Conservation (phyloP, 2,797 vertebrate genomes). For the Phrynocephalus guinanensis region DNA sequence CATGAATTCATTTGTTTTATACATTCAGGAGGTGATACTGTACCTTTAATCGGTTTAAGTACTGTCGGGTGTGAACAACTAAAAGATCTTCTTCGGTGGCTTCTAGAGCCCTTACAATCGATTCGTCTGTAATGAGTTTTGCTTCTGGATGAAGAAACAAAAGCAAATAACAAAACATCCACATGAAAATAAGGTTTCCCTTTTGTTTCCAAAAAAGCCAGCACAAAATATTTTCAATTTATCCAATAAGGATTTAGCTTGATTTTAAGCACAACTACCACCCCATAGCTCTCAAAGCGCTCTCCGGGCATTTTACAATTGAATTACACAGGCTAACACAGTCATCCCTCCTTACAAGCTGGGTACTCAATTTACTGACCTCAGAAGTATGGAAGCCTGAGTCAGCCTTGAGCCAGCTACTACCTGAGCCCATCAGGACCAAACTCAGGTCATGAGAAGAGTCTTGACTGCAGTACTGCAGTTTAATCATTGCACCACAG, state of each 20-base stretch:
- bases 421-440: too few relatives aligned
- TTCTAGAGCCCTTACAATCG: constrained; percentile 88
- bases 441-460: too few relatives aligned
- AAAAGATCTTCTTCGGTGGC: constrained; percentile 93
- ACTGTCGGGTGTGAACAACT: constrained; percentile 91
- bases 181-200: neutral
- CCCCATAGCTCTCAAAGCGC: too few relatives aligned
- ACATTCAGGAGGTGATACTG: constrained; percentile 43
- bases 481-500: too few relatives aligned
- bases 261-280: neutral
- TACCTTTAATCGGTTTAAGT: constrained; percentile 94
- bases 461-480: too few relatives aligned
- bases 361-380: too few relatives aligned
- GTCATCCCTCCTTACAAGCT: too few relatives aligned
- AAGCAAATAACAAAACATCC: constrained; percentile 50
- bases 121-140: constrained; percentile 87
- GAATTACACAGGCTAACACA: too few relatives aligned
- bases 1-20: neutral
- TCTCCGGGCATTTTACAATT: too few relatives aligned
- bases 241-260: neutral
- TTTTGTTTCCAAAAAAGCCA: neutral
- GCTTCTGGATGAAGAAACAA: constrained; percentile 84
- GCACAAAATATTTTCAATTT: neutral
- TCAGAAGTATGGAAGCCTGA: too few relatives aligned
- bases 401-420: too few relatives aligned